Evolutionary conservation across 1,140 invertebrate genomes (phyloP).

Genomic region (Apis mellifera): DNA sequence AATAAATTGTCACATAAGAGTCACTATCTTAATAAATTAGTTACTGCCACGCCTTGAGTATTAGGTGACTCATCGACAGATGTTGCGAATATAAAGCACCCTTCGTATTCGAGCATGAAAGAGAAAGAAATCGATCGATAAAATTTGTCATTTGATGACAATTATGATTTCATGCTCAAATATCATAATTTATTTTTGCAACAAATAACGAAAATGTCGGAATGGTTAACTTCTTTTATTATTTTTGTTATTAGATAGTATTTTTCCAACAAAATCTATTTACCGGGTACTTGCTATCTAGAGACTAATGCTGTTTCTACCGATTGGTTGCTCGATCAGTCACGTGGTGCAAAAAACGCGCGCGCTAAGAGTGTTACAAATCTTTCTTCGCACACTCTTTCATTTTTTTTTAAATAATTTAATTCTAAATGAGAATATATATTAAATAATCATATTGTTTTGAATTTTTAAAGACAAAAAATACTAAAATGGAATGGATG

Average conservation of each 20-base stretch:
- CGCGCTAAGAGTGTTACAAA: conserved; percentile 13
- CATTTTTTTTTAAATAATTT: not conserved
- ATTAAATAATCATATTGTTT: conserved; percentile 1
- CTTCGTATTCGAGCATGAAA: conserved; percentile 8
- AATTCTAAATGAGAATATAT: not conserved
- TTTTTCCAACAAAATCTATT: conserved; percentile 12
- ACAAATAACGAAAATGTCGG: too few species aligned
- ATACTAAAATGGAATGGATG: conserved; percentile 98
- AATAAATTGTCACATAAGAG: not conserved
- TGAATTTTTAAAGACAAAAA: conserved; percentile 85
- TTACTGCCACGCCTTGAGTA: conserved; percentile 18
- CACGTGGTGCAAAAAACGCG: conserved; percentile 46
- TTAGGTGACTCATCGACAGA: conserved; percentile 33
- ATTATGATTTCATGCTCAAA: not conserved
- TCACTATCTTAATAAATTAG: not conserved
- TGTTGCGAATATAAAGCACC: conserved; percentile 16
- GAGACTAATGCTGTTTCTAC: not conserved
- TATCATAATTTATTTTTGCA: not conserved
- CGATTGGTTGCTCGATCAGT: conserved; percentile 34
- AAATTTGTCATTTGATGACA: not conserved
- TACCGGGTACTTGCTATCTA: conserved; percentile 7
- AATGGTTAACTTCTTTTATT: not conserved
- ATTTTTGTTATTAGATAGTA: not conserved
- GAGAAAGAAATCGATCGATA: conserved; percentile 34
- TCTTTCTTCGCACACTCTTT: not conserved